These are phyloP conservation scores for Eurosta solidaginis DNA, from an alignment of 1,140 invertebrate genomes.

Conservation along the genomic window DNA sequence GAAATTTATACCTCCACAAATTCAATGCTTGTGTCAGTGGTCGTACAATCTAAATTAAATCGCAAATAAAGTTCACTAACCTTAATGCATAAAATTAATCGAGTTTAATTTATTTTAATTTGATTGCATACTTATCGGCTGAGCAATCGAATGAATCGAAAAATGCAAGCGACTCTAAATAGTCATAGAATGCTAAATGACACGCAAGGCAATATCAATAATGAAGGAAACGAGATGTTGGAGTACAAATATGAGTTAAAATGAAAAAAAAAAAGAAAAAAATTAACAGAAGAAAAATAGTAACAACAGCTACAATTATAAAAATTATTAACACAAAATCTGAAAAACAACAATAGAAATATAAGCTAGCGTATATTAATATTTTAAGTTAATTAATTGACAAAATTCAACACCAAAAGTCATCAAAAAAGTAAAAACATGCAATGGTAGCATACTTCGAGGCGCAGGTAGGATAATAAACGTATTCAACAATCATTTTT, in stretches of 20 bases:
- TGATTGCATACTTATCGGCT: constrained; percentile 14
- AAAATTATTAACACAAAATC: not conserved
- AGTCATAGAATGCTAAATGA: not conserved
- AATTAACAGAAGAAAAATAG: not conserved
- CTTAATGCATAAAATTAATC: not conserved
- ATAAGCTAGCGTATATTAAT: too few species aligned
- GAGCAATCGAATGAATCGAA: not conserved
- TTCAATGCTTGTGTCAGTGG: not conserved
- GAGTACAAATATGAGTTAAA: not conserved
- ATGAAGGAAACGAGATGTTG: not conserved
- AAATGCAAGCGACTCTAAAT: not conserved
- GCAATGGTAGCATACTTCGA: not conserved
- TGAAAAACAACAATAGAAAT: not conserved
- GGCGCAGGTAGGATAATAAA: not conserved
- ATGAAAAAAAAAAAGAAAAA: not conserved
- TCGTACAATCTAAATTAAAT: not conserved
- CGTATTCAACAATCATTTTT: not conserved
- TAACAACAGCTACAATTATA: not conserved
- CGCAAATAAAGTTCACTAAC: not conserved
- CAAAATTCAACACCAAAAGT: too few species aligned
- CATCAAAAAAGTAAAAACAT: not conserved
- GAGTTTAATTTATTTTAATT: constrained; percentile 19
- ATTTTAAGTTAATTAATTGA: constrained; percentile 28
- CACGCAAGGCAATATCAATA: not conserved
- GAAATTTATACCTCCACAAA: too few species aligned